Base-by-base conservation (phyloP, 2,113 vertebrate genomes). In the Colistium nudipinnis region DNA sequence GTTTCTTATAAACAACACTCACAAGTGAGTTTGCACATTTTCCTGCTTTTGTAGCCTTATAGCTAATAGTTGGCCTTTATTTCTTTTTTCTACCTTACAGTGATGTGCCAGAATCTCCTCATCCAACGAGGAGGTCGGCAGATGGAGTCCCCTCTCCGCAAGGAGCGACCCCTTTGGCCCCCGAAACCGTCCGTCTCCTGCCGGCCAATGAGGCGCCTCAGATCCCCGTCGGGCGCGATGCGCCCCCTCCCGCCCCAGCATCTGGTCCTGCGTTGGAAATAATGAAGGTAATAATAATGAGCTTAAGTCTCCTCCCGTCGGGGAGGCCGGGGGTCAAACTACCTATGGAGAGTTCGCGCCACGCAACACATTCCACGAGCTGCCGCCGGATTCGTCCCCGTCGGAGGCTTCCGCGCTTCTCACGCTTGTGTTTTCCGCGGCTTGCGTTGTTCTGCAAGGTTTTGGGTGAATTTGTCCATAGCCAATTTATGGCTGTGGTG, bases 251-350 rank as follows among this genome's bases (percentile, higher is more conserved):
- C 20, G 91, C 70, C 87, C 47, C 7, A 53, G 89, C 91, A 93
- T 91, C 92, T 92, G 92, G 76, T 87, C 87, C 68, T 76, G 53
- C 49, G 56, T 83, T 74, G 61, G 70, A 80, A 87, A 80, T 81
- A 82, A 89, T 76, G 83, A 82, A 71, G 83, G 71, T 76, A 83
- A 89, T 86, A 87, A 89, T 88, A 86, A 87, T 77, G 86, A 84
- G 85, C 80, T 82, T 54, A 78, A 63, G 62, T 59, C 77, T 78
- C 72, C 62, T 69, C 73, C 70, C 83, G 28, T 59, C 64, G 41
- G 70, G 73, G 69, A 61, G 76, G 65, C 49, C 45, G 88, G 84
- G 89, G 89, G 87, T 88, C 87, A 85, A 64, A 57, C 61, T 76
- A 84, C 87, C 86, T 83, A 53, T 9, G 55, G 89, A 80, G 82